phyloP scores from a whole-genome alignment of 2,797 vertebrate species.

The Hydrocynus forskahlii region DNA sequence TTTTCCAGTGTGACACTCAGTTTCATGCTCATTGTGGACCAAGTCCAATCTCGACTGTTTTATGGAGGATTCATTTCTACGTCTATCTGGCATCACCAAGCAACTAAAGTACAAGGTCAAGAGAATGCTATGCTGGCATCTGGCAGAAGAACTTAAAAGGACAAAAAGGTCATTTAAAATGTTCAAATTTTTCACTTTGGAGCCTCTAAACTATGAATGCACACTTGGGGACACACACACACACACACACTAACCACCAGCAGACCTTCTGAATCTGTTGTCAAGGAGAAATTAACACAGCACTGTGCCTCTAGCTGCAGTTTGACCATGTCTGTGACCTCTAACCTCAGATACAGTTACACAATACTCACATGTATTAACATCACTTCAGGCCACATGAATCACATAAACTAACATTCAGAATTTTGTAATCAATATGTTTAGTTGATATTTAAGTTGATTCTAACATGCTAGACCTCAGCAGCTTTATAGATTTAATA shows the following conservation, averaged over 20 bases:
- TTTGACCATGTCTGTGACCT: slow-evolving; percentile 12
- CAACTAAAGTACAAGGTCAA: not conserved
- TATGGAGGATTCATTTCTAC: not conserved
- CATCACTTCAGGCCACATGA: not conserved
- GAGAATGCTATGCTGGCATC: too few species aligned
- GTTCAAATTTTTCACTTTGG: not conserved
- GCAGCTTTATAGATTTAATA: too few species aligned
- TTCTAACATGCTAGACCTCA: too few species aligned
- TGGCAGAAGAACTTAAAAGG: not conserved
- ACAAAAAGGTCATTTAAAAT: not conserved
- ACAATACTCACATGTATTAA: not conserved
- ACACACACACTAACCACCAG: slow-evolving; percentile 5
- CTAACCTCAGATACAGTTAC: not conserved
- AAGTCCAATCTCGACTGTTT: not conserved
- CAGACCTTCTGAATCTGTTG: slow-evolving; percentile 29
- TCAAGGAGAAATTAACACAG: slow-evolving; percentile 35
- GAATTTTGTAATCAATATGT: not conserved
- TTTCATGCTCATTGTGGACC: not conserved
- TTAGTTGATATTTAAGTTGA: not conserved
- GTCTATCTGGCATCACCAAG: not conserved
- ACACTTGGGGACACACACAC: not conserved
- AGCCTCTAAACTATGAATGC: not conserved
- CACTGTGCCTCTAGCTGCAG: not conserved
- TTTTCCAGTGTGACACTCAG: too few species aligned
- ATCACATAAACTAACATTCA: not conserved